phyloP scores from a whole-genome alignment of 2,888 invertebrate species.

The Ophraella communa region DNA sequence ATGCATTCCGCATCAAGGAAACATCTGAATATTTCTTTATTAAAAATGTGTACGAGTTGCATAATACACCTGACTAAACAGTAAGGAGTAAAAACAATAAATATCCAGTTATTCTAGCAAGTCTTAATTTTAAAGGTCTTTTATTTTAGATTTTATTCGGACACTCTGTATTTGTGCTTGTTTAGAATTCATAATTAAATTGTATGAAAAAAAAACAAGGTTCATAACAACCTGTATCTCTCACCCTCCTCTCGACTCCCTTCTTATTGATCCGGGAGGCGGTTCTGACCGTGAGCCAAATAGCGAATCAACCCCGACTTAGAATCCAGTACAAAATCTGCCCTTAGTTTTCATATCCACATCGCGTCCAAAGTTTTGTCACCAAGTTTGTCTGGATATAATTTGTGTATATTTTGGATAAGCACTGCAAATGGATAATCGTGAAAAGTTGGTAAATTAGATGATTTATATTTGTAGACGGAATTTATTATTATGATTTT shows the following conservation, averaged over 20 bases:
- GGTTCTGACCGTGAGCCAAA: constrained; percentile 48
- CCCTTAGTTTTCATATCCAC: constrained; percentile 9
- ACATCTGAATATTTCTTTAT: no score
- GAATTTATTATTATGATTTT: not conserved
- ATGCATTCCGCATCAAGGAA: no score
- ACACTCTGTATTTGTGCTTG: no score
- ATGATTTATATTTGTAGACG: not conserved
- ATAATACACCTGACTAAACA: no score
- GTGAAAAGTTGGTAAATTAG: not conserved
- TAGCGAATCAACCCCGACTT: constrained; percentile 45
- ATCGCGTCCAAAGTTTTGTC: constrained; percentile 2
- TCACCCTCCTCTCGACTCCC: constrained; percentile 6
- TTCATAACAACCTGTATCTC: not conserved
- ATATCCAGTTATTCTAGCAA: no score
- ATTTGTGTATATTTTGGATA: not conserved
- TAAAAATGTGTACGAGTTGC: no score
- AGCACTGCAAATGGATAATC: not conserved
- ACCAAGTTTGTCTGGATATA: not conserved
- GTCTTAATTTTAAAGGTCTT: no score
- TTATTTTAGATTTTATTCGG: no score
- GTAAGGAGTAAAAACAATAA: no score
- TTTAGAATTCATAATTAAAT: not conserved
- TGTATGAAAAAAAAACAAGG: not conserved
- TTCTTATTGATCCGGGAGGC: constrained; percentile 39
- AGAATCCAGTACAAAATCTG: constrained; percentile 36